Evolutionary conservation across 1,140 invertebrate species (phyloP), one percentile per base, ranked within the genome.

Genomic region (Diploscapter pachys): DNA sequence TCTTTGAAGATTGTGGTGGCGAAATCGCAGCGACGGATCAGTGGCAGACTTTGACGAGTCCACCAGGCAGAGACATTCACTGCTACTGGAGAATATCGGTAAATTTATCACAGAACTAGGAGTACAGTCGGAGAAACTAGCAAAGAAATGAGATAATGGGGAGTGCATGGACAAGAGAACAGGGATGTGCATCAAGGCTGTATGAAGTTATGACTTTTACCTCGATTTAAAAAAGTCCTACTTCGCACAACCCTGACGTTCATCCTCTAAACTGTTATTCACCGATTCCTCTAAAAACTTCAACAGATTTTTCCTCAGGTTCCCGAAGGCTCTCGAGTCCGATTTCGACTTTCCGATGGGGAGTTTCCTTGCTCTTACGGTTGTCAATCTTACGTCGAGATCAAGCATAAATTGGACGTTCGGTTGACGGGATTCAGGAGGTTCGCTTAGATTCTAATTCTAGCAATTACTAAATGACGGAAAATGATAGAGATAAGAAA

Each of bases 301-400:
- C 9, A 31, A 59, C 54, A 49, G 9, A 57, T 63, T 51, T 72
- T 75, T 5, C 13, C 77, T 71, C 63, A 83, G 82, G 77, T 76
- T 50, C 75, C 80, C 9, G 81, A 83, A 56, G 83, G 83, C 3
- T 83, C 79, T 56, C 72, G 76, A 55, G 77, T 85, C 61, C 82
- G 84, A 3, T 85, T 85, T 73, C 83, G 83, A 62, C 75, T 85
- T 11, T 81, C 79, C 13, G 83, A 85, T 70, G 83, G 83, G 5
- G 83, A 85, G 71, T 85, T 85, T 67, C 83, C 83, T 0, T 85
- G 83, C 63, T 85, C 83, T 31, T 85, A 85, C 72, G 83, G 83
- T 4, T 85, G 84, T 75, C 78, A 80, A 55, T 74, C 71, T 4
- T 84, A 84, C 67, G 83, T 85, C 4, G 83, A 83, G 69, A 85